phyloP scores from a whole-genome alignment of 2,797 vertebrate genomes.

The Dicrostonyx torquatus region DNA sequence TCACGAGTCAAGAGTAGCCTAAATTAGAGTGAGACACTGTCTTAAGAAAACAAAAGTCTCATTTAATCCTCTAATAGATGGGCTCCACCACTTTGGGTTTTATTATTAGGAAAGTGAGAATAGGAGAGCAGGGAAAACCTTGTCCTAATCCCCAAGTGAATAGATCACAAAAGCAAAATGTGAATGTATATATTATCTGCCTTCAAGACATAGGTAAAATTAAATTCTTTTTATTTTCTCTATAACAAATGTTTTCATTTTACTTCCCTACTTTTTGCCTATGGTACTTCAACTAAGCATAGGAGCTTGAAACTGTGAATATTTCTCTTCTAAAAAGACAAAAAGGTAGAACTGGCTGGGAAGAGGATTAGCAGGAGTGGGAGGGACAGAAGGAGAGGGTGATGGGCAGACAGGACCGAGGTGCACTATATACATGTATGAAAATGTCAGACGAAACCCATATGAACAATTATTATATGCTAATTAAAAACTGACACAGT shows the following conservation, averaged over 20 bases:
- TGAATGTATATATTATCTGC: background rate
- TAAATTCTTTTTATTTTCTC: slow-evolving; percentile 42
- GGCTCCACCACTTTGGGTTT: background rate
- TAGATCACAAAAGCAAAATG: slow-evolving; percentile 14
- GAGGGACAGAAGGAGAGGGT: background rate
- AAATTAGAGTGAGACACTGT: background rate
- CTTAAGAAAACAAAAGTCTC: background rate
- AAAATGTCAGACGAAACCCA: background rate
- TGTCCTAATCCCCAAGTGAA: background rate
- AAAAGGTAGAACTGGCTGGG: background rate
- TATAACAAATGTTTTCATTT: background rate
- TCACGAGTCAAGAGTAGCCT: background rate
- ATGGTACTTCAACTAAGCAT: background rate
- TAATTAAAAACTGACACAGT: background rate
- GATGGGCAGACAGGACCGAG: background rate
- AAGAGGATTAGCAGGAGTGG: background rate
- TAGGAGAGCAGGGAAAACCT: background rate
- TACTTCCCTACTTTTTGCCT: background rate
- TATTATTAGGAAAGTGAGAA: background rate
- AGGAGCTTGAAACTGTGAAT: background rate
- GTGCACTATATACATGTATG: background rate
- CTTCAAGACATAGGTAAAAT: slow-evolving; percentile 38
- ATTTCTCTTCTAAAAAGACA: background rate
- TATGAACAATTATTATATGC: background rate
- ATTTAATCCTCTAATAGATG: background rate